Base-by-base conservation (phyloP, 2,113 vertebrate species). In the Polypterus bichir region DNA sequence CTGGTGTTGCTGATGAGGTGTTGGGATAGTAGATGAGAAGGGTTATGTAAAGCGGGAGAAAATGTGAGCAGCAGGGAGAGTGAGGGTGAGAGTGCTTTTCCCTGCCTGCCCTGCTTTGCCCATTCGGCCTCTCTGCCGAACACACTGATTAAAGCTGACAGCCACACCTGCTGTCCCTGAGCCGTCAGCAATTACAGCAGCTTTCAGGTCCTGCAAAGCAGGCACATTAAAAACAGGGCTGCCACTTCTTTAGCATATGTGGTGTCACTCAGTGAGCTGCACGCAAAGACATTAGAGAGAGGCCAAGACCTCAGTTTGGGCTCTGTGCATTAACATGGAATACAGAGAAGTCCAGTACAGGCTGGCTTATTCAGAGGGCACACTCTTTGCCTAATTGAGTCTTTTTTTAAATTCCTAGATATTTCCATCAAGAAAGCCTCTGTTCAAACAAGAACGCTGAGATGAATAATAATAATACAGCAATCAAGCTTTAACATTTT, bases 141-240 rank as follows among this genome's bases (percentile, higher is more conserved):
- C 61, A 58, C 65, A 27, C 73, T 87, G 84, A 91, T 89, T 88
- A 84, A 81, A 81, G 70, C 71, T 88, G 87, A 89, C 87, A 87
- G 82, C 78, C 86, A 83, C 88, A 91, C 86, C 88, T 90, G 88
- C 86, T 65, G 60, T 73, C 76, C 65, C 77, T 68, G 54, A 76
- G 65, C 76, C 79, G 62, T 79, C 75, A 57, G 77, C 73, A 85
- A 83, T 88, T 84, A 85, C 77, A 75, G 76, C 68, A 62, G 60
- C 73, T 77, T 75, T 70, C 57, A 3, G 61, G 60, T 71, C 72
- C 64, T 59, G 47, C 46, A 64, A 62, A 70, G 61, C 57, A 47
- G 65, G 61, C 70, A 67, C 66, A 74, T 74, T 72, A 70, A 74
- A 73, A 70, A 69, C 59, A 57, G 57, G 55, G 66, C 64, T 44